phyloP scores from a whole-genome alignment of 2,797 vertebrate genomes.

The Xyrichtys novacula region DNA sequence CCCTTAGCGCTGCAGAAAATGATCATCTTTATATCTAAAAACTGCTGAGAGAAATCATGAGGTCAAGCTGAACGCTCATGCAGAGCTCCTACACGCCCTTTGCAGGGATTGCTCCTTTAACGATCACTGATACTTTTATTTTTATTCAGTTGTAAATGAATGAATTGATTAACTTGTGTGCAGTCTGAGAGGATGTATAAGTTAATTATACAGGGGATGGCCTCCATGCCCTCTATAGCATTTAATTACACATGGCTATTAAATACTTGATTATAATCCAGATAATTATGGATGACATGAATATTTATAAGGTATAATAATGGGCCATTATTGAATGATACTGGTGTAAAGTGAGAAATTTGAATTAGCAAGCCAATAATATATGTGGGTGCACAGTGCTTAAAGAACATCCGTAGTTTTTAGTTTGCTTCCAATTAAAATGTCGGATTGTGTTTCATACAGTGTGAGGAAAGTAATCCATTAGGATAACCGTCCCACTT shows the following conservation, averaged over 20 bases:
- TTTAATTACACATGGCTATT: constrained; percentile 67
- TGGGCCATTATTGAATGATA: constrained; percentile 31
- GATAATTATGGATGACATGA: constrained; percentile 69
- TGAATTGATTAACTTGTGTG: background rate
- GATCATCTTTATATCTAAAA: too few relatives aligned
- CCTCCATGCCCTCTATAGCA: constrained; percentile 40
- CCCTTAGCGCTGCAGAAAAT: too few relatives aligned
- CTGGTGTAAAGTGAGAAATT: constrained; percentile 40
- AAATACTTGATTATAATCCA: constrained; percentile 74
- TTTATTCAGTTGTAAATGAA: constrained; percentile 17
- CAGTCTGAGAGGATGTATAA: constrained; percentile 1
- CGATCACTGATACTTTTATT: background rate
- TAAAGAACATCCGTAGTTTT: constrained; percentile 12
- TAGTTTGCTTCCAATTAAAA: constrained; percentile 12
- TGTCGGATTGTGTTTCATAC: background rate
- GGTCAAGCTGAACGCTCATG: background rate
- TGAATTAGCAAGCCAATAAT: constrained; percentile 50
- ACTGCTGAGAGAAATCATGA: background rate
- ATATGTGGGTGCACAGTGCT: constrained; percentile 10
- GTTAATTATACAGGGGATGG: constrained; percentile 15
- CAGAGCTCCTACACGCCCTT: background rate
- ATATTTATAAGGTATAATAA: constrained; percentile 71
- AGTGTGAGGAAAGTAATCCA: background rate
- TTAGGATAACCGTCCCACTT: too few relatives aligned
- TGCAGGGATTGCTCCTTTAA: background rate